A percentile compares a stretch with the other conserved stretches of the same genome.
phyloP scores from a whole-genome alignment of 2,113 vertebrate species.

The Laticauda laticaudata region DNA sequence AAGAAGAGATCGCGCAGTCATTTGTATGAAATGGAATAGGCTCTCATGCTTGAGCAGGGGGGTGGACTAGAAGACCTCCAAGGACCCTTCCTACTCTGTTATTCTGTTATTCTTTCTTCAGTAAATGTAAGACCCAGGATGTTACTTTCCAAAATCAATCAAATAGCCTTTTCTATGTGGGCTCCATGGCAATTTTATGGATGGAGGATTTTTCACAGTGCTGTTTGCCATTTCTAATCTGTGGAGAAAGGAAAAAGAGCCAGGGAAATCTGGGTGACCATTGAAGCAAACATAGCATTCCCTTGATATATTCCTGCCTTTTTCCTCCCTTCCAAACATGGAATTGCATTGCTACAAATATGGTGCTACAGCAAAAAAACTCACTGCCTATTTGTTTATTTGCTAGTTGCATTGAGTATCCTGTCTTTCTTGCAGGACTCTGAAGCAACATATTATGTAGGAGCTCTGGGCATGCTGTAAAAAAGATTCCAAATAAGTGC shows the following conservation, averaged over 20 bases:
- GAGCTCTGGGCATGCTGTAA: background rate
- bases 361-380: background rate
- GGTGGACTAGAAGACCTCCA: too few relatives aligned
- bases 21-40: too few relatives aligned
- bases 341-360: background rate
- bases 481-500: background rate
- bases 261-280: background rate
- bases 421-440: background rate
- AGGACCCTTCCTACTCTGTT: too few relatives aligned
- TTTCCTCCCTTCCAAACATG: background rate
- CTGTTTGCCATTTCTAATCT: background rate
- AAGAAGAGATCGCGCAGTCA: too few relatives aligned
- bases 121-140: too few relatives aligned
- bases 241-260: background rate
- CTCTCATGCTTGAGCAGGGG: too few relatives aligned
- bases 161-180: background rate
- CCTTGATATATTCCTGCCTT: background rate
- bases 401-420: background rate
- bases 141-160: background rate
- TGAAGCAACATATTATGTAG: too few relatives aligned
- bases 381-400: background rate
- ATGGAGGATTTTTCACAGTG: background rate
- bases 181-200: slow-evolving; percentile 30
- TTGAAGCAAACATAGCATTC: background rate
- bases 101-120: background rate